Evolutionary conservation across 2,797 vertebrate genomes (phyloP).

Genomic region (Typhlichthys eigenmanni): DNA sequence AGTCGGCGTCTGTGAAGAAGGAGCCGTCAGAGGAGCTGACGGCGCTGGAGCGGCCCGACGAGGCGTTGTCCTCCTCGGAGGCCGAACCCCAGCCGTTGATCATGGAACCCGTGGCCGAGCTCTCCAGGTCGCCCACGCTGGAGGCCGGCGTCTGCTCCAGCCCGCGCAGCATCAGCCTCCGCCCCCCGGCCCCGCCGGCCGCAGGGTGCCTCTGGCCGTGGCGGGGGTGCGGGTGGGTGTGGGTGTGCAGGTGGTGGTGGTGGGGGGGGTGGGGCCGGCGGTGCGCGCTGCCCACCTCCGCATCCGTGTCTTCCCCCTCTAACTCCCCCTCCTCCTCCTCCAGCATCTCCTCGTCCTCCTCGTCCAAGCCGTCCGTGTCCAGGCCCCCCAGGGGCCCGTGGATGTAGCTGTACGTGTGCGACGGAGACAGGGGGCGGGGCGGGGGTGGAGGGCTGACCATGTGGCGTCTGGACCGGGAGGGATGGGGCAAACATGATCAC

Average conservation of each 20-base stretch:
- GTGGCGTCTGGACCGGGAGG: constrained; percentile 78
- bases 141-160: constrained; percentile 97
- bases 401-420: constrained; percentile 96
- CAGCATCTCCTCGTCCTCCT: constrained; percentile 86
- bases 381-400: constrained; percentile 89
- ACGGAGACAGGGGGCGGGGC: constrained; percentile 88
- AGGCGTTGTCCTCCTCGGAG: constrained; percentile 97
- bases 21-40: constrained; percentile 97
- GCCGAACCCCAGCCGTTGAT: constrained; percentile 99
- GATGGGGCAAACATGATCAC: background rate
- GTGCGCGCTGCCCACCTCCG: constrained; percentile 92
- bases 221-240: constrained; percentile 48
- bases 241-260: constrained; percentile 50
- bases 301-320: constrained; percentile 89
- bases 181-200: constrained; percentile 39
- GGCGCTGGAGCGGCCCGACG: constrained; percentile 92
- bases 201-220: constrained; percentile 78
- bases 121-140: constrained; percentile 95
- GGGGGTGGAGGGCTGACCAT: constrained; percentile 90
- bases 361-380: constrained; percentile 93
- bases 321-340: constrained; percentile 86
- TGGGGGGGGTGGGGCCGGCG: constrained; percentile 67
- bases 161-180: constrained; percentile 87
- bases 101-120: constrained; percentile 98
- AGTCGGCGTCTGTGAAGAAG: constrained; percentile 96